Base-by-base conservation (phyloP, 2,797 vertebrate genomes). In the Agapornis canus region DNA sequence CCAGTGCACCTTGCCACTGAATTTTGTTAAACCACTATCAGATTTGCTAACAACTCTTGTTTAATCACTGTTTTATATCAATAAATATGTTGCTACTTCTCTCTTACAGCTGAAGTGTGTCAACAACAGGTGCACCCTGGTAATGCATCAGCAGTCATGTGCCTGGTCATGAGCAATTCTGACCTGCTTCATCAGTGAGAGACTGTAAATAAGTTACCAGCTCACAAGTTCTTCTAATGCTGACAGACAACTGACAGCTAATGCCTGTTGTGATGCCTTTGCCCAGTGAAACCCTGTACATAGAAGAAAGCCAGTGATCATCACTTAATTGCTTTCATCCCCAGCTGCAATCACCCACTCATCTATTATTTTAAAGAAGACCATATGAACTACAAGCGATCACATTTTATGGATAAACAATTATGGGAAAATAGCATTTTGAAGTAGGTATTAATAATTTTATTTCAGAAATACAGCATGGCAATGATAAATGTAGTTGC, bases 121-220 rank as follows among this genome's bases (percentile, higher is more conserved):
- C 48, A 49, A 49, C 25, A 16, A 49, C 25, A 49, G 25, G 48
- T 57, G n/a, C 12, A 18, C 17, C 11, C 48, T 66, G 25, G 26
- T 20, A 59, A 22, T 3, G 2, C 57, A 49, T 49, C 49, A 89
- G 29, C 42, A 82, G 39, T n/a, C 12, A 23, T 5, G 1, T 3
- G 31, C 31, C 15, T 0, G 0, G 10, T 40, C 14, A 8, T 12
- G 45, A 43, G 37, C n/a, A 70, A 5, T 49, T 65, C 48, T 68
- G 56, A 57, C 31, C 29, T 70, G 23, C 42, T 86, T 29, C 15
- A 11, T 45, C 71, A 68, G 35, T 39, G 20, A 73, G 18, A 69
- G 19, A 19, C 56, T 89, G 22, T 12, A 66, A 54, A 66, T 23
- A 80, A 40, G 7, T 32, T 49, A 35, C 9, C 29, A 63, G 40